Base-by-base conservation (phyloP, 2,797 vertebrate genomes). In the Manis crassicaudata region DNA sequence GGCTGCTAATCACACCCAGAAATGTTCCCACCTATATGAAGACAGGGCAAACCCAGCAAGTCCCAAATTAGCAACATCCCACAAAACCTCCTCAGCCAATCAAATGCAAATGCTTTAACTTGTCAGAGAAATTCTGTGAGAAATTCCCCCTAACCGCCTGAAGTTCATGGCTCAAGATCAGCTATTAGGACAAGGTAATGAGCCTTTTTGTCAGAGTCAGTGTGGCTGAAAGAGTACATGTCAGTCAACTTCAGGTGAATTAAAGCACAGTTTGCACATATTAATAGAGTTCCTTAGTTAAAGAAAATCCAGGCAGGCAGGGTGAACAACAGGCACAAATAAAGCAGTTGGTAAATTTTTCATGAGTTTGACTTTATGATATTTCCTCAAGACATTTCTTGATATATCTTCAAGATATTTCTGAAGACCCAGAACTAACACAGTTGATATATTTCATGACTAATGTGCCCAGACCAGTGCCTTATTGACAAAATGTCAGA, bases 41-140 rank as follows among this genome's bases (percentile, higher is more conserved):
- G 96, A 95, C 91, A 92, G 96, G 95, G 96, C 95, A 97, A 97
- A 98, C 95, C 97, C 96, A 91, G 90, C 3, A 4, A 85, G 94
- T 83, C 96, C 96, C 92, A 95, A 88, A 97, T 96, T 97, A 97
- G 97, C 94, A 97, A 77, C 94, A 96, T 68, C 95, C 96, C 84
- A 92, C 86, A 96, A 94, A 93, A 95, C 56, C 82, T 65, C 92
- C 67, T 68, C 85, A 93, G 92, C 79, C 88, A 90, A 96, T 83
- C 87, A 76, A 50, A 73, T 54, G 85, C 80, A 93, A 88, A 92
- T 21, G 77, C 27, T 92, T 65, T 77, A 67, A 79, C 93, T 58
- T 63, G 75, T 76, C 75, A 32, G 92, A 94, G 93, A 56, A 76
- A 82, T 46, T 56, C 68, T 50, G 63, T 40, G 85, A 83, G 79